Base-by-base conservation (phyloP, 2,888 invertebrate species). In the Xylota sylvarum region DNA sequence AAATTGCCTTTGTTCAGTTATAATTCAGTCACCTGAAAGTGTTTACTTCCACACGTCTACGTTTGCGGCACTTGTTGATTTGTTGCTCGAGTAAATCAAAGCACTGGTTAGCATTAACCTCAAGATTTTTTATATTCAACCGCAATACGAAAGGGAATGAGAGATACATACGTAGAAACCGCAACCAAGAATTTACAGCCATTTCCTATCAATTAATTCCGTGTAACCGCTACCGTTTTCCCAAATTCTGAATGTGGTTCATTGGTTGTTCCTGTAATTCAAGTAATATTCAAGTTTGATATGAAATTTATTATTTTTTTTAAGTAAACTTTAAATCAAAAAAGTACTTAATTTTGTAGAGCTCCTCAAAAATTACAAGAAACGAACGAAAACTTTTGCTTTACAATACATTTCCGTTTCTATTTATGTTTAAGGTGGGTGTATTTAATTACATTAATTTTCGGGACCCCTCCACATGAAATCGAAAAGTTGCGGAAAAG, bases 401-500 rank as follows among this genome's bases (percentile, higher is more conserved):
- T 12, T 17, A 32, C 19, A 65, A 10, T 32, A 6, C 19, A 65
- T 17, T 23, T 56, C 12, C 5, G 14, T 19, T 46, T 19, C 32
- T 4, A 23, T n/a, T n/a, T n/a, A n/a, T n/a, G 32, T 9, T 43
- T 23, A n/a, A 56, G 32, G n/a, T 56, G 43, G 12, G 7, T 37
- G 9, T 1, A 56, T 32, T 40, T 46, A 56, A 48, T 72, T 58
- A 60, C n/a, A 32, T 46, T 46, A 19, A 1, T 52, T 6, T 35
- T 4, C n/a, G 43, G 14, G 10, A 48, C 30, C 27, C 9, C 17
- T 6, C 23, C 14, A 17, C 4, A 23, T 37, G n/a, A 1, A 60
- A 73, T 58, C 19, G 19, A 56, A 69, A 70, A 43, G 43, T 67
- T 67, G 9, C 50, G 5, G 9, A 2, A 30, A 43, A 40, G 40